Base-by-base conservation (phyloP, 2,888 invertebrate genomes). In the Celastrina argiolus region DNA sequence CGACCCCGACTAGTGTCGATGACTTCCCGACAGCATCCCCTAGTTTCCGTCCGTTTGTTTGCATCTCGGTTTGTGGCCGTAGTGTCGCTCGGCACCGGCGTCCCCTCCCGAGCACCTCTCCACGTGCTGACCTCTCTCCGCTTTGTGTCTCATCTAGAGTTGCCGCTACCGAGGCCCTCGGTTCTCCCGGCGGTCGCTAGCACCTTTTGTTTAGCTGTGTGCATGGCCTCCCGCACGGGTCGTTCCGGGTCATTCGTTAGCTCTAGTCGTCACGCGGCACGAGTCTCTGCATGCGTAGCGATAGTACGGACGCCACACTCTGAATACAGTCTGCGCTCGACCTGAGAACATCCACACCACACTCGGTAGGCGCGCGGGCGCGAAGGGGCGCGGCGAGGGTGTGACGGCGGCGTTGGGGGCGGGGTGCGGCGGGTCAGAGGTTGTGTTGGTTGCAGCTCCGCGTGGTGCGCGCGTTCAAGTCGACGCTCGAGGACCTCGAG, bases 391-490 rank as follows among this genome's bases (percentile, higher is more conserved):
- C 70, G 74, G 73, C 65, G 70, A 68, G 72, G 67, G 69, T 70
- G 70, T 69, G 72, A 67, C 67, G 69, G 70, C 68, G 72, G 67
- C 68, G 69, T n/a, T n/a, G 71, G 73, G 72, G 74, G 78, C 80
- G 71, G 72, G 72, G 74, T 78, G 81, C 81, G 81, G 79, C 76
- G 76, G 75, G 82, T 84, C 85, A 70, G 69, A 69, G 84, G 86
- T 73, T 73, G 73, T 78, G 77, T 78, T 81, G 93, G 94, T 97
- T 97, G 94, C 98, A 99, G 99, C 96, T 99, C 94, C 97, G 99
- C 93, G 99, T 99, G 93, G 98, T 99, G 93, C 97, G 98, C 94
- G 99, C 99, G 90, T 99, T 99, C 97, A 98, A 97, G 94, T 98
- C 98, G 84, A 98, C 96, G 87, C 94, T 99, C 94, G 99, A 99